phyloP scores from a whole-genome alignment of 2,113 vertebrate species.

The Perognathus longimembris region DNA sequence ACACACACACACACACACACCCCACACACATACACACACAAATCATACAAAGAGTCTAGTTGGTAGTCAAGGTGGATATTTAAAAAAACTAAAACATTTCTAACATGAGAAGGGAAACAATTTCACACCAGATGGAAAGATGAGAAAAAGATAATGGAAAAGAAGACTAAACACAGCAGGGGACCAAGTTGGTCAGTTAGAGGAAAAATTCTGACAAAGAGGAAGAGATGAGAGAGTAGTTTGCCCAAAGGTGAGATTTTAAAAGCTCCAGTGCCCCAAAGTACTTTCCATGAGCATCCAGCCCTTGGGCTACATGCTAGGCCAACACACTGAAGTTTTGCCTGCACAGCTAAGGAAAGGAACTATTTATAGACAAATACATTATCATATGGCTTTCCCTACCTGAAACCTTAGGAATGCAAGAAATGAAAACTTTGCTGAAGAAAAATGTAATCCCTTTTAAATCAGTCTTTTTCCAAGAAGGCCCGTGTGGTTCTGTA shows the following conservation, averaged over 20 bases:
- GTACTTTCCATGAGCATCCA: not conserved
- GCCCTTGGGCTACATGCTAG: not conserved
- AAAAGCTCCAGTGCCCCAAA: not conserved
- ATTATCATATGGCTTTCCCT: not conserved
- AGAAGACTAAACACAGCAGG: not conserved
- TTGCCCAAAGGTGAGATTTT: not conserved
- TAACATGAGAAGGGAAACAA: constrained; percentile 5
- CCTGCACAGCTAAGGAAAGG: not conserved
- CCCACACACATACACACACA: too few species aligned
- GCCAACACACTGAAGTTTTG: not conserved
- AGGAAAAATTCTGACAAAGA: not conserved
- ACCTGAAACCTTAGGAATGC: not conserved
- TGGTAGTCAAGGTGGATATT: not conserved
- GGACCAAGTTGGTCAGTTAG: not conserved
- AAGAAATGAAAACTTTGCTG: not conserved
- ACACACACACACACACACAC: too few species aligned
- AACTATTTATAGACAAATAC: not conserved
- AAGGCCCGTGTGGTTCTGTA: not conserved
- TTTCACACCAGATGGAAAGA: not conserved
- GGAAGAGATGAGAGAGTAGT: not conserved
- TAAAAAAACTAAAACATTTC: not conserved
- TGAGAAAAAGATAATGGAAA: not conserved
- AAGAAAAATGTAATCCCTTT: not conserved
- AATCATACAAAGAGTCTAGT: not conserved
- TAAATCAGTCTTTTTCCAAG: not conserved